Evolutionary conservation across 2,797 vertebrate species (phyloP), one percentile per base, ranked within the genome.

Genomic region (Sphenodon punctatus): DNA sequence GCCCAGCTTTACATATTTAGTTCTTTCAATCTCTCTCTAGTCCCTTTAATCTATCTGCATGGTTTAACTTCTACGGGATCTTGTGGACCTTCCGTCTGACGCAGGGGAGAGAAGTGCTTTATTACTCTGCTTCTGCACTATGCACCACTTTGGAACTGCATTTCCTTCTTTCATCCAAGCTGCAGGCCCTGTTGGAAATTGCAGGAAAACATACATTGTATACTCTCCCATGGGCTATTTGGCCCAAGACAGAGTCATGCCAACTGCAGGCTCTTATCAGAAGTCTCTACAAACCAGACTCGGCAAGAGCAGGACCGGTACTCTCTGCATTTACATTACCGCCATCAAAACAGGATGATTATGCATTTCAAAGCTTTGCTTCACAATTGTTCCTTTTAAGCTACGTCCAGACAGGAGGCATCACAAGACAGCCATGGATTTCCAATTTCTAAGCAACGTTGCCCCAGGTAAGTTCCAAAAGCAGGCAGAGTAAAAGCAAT

Each of bases 201-300:
- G 2, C 0, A 38, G 0, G 10, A 64, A 34, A 27, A 6, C 58
- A 0, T 0, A n/a, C 60, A 22, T 2, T 6, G 58, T 46, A 23
- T 32, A 0, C 42, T 22, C 22, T 15, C 61, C 61, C 53, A 73
- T 14, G 60, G 51, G 20, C 9, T 30, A 25, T 3, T 30, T 78
- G 45, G 55, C 59, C 65, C 1, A 34, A 46, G 51, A 49, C 9
- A 14, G 1, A 3, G 41, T 4, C 53, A 64, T 3, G 51, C 22
- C 30, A 36, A 43, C 30, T 0, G 38, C 41, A 63, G 80, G 68
- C 66, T 63, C 67, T 63, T 8, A 41, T 0, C 15, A 38, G 42
- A 42, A 53, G 4, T 46, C 78, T 3, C 5, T 42, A 0, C 8
- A 67, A 67, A 49, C 22, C 75, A 67, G 6, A 2, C n/a, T n/a